Conservation (phyloP, 2,797 vertebrate species). For the Ceyx erithaca region DNA sequence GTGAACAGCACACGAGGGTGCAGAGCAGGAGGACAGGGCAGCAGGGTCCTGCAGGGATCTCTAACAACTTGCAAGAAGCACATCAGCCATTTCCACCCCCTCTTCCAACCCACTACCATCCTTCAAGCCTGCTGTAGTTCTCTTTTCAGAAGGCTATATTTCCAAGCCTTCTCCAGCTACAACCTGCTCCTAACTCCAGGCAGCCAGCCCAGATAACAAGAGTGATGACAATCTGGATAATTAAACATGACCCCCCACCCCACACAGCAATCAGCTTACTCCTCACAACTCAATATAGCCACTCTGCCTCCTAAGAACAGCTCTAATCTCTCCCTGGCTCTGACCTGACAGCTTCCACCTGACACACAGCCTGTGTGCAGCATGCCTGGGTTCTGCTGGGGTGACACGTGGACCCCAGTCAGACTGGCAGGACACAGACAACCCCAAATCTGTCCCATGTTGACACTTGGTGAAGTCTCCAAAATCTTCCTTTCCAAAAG, state of each 20-base stretch:
- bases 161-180: not conserved
- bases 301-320: not conserved
- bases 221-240: not conserved
- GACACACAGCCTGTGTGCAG: not conserved
- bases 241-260: not conserved
- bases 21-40: not conserved
- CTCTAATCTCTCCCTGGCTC: not conserved
- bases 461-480: not conserved
- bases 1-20: rapidly evolving
- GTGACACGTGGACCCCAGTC: not conserved
- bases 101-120: not conserved
- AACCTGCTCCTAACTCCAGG: not conserved
- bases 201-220: not conserved
- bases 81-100: not conserved
- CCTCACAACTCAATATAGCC: not conserved
- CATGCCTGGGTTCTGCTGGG: not conserved
- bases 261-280: slow-evolving; percentile 17
- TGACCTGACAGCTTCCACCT: not conserved
- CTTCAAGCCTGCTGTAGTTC: not conserved
- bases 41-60: not conserved
- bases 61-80: not conserved
- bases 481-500: not conserved
- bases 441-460: not conserved
- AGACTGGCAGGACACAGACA: not conserved
- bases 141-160: not conserved